Conservation (phyloP, 2,888 invertebrate genomes). For the Campoplex capitator region DNA sequence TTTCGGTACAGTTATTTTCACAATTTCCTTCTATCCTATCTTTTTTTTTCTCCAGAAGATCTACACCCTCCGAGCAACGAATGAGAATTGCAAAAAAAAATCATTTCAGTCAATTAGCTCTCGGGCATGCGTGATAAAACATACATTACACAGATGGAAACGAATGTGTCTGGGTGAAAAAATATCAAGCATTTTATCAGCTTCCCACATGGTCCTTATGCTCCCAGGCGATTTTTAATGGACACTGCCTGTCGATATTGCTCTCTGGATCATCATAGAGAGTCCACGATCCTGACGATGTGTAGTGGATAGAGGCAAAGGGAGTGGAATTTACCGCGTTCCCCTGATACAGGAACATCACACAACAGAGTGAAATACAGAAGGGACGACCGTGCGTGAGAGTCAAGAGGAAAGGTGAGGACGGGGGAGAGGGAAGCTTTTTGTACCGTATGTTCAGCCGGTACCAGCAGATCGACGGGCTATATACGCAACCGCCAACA, state of each 20-base stretch:
- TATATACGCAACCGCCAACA: constrained; percentile 45
- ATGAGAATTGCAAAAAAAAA: neutral
- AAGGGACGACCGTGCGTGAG: constrained; percentile 60
- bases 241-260: constrained; percentile 78
- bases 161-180: constrained; percentile 10
- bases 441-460: constrained; percentile 49
- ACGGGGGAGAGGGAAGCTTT: constrained; percentile 33
- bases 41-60: neutral
- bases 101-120: neutral
- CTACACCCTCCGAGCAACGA: neutral
- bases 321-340: constrained; percentile 10
- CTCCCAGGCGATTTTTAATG: constrained; percentile 74
- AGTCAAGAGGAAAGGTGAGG: constrained; percentile 21
- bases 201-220: constrained; percentile 45
- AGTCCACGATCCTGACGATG: constrained; percentile 41
- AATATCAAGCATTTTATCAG: constrained; percentile 36
- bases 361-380: constrained; percentile 46
- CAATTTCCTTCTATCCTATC: neutral
- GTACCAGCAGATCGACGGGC: constrained; percentile 37
- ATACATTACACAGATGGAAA: neutral
- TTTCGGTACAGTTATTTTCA: too few relatives aligned
- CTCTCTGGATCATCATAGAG: constrained; percentile 75
- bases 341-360: constrained; percentile 39
- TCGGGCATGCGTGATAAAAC: neutral
- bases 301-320: constrained; percentile 32